Conservation (phyloP, 2,797 vertebrate genomes). For the Austrolebias charrua region DNA sequence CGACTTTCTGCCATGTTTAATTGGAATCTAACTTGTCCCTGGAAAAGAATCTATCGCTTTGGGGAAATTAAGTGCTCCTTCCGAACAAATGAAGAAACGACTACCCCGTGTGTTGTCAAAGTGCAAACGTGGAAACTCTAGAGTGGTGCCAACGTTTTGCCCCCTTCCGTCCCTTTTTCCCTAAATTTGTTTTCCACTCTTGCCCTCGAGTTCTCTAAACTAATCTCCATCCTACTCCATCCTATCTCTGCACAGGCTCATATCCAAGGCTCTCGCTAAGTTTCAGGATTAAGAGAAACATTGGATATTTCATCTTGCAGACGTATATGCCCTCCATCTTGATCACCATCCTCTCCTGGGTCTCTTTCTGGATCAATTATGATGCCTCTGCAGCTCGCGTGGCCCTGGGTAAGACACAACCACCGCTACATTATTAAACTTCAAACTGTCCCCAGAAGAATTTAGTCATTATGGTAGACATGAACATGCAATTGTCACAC, state of each 20-base stretch:
- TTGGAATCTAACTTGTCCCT: slow-evolving; percentile 84
- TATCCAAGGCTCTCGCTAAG: slow-evolving; percentile 95
- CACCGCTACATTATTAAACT: slow-evolving; percentile 32
- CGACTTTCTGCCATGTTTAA: slow-evolving; percentile 84
- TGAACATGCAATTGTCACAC: slow-evolving; percentile 11
- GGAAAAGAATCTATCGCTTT: slow-evolving; percentile 82
- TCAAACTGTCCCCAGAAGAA: slow-evolving; percentile 21
- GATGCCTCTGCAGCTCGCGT: slow-evolving; percentile 97
- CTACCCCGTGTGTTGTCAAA: slow-evolving; percentile 73
- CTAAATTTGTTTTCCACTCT: slow-evolving; percentile 50
- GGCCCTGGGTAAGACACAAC: slow-evolving; percentile 87
- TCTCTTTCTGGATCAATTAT: slow-evolving; percentile 98
- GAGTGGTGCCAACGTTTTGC: slow-evolving; percentile 55
- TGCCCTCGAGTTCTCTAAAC: slow-evolving; percentile 41
- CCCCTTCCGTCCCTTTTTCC: slow-evolving; percentile 38
- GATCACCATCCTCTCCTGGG: slow-evolving; percentile 97
- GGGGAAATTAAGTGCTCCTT: slow-evolving; percentile 82
- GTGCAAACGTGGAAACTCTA: slow-evolving; percentile 75
- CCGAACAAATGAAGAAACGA: slow-evolving; percentile 81
- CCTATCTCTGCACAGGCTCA: slow-evolving; percentile 81
- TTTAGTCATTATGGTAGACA: slow-evolving; percentile 20
- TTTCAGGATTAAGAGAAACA: slow-evolving; percentile 96
- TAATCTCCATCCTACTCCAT: slow-evolving; percentile 28
- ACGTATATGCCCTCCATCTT: slow-evolving; percentile 97
- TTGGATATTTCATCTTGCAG: slow-evolving; percentile 95